These are phyloP conservation scores for Drosophila pallidifrons DNA, from an alignment of 1,140 invertebrate species.

Conservation along the genomic window DNA sequence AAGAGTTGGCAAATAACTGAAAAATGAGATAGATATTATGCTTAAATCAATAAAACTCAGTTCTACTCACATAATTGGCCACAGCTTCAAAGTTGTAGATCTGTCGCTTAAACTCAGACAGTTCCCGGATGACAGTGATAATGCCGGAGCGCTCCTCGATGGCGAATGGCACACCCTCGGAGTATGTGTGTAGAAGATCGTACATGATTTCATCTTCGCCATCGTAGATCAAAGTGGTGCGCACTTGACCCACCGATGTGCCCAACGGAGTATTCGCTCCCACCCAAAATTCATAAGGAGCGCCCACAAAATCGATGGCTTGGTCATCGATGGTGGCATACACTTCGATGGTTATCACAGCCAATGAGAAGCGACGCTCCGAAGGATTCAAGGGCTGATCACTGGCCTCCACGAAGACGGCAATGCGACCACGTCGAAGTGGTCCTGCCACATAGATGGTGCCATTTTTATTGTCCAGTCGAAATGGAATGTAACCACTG, in stretches of 20 bases:
- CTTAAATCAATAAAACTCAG: too few species aligned
- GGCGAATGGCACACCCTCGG: slow-evolving; percentile 94
- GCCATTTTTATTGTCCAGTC: slow-evolving; percentile 90
- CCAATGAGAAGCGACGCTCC: slow-evolving; percentile 91
- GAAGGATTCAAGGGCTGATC: slow-evolving; percentile 93
- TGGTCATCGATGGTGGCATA: slow-evolving; percentile 86
- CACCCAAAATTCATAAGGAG: slow-evolving; percentile 96
- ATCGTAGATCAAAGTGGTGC: slow-evolving; percentile 88
- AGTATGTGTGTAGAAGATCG: slow-evolving; percentile 92
- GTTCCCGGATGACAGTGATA: slow-evolving; percentile 92
- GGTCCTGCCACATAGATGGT: slow-evolving; percentile 89
- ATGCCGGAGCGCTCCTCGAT: slow-evolving; percentile 95
- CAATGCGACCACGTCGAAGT: slow-evolving; percentile 89
- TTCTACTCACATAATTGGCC: slow-evolving; percentile 87
- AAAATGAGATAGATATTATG: neutral
- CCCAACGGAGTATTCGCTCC: slow-evolving; percentile 92
- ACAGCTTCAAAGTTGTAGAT: slow-evolving; percentile 93
- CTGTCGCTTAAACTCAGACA: slow-evolving; percentile 89
- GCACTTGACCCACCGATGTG: slow-evolving; percentile 94
- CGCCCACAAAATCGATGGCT: slow-evolving; percentile 93
- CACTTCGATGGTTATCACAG: slow-evolving; percentile 92
- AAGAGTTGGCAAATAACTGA: slow-evolving; percentile 74
- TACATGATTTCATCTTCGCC: slow-evolving; percentile 90
- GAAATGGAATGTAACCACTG: slow-evolving; percentile 89
- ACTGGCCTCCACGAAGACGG: slow-evolving; percentile 92